Percentiles rank a stretch among this genome's conserved stretches.
Conservation (phyloP, 2,113 vertebrate species). For the Naja naja region DNA sequence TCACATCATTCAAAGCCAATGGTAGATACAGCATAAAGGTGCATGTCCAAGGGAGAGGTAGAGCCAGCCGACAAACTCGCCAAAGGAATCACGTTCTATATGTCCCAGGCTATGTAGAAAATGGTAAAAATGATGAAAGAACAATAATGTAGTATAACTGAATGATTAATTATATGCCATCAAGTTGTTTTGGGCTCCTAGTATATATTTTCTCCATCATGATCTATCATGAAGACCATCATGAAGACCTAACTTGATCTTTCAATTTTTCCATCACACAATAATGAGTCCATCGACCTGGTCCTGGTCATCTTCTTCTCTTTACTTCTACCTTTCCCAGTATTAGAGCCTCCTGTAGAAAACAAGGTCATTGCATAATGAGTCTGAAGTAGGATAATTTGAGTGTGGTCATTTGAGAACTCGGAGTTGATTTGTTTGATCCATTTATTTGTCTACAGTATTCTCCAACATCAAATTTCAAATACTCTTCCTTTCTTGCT, state of each 20-base stretch:
- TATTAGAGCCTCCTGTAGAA: background rate
- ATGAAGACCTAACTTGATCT: background rate
- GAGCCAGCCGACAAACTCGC: constrained; percentile 22
- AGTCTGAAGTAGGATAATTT: background rate
- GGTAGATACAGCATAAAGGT: constrained; percentile 75
- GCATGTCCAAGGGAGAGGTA: constrained; percentile 43
- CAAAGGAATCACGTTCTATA: constrained; percentile 49
- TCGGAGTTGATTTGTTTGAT: background rate
- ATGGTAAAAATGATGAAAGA: constrained; percentile 56
- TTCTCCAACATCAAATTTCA: background rate
- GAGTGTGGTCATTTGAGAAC: background rate
- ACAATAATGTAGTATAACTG: background rate
- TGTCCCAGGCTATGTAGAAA: constrained; percentile 64
- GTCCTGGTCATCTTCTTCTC: background rate
- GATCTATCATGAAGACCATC: background rate
- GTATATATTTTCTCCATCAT: background rate
- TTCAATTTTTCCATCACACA: background rate
- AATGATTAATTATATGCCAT: background rate
- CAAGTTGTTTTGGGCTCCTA: background rate
- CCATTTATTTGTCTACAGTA: background rate
- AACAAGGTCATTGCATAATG: background rate
- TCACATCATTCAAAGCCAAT: constrained; percentile 48
- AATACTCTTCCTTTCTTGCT: background rate
- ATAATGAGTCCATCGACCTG: background rate
- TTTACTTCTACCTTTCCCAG: background rate